A percentile compares a stretch with the other conserved stretches of the same genome.
Evolutionary conservation across 2,113 vertebrate genomes (phyloP).

Genomic region (Herpetotheres cachinnans): DNA sequence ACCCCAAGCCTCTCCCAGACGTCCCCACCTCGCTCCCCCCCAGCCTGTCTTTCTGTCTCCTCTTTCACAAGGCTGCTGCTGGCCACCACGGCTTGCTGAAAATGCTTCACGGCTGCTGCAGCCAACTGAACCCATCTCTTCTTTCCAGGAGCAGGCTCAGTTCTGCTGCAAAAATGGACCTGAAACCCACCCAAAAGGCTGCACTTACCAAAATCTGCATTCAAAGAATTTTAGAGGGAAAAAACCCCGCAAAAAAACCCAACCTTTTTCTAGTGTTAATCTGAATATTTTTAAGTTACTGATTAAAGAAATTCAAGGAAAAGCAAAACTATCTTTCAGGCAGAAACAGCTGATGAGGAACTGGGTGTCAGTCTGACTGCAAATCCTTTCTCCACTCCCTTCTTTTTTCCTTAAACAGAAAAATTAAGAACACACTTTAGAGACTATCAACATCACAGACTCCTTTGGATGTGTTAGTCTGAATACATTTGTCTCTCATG

Average conservation of each 20-base stretch:
- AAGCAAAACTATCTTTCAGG: not conserved
- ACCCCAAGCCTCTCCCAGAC: rapidly evolving
- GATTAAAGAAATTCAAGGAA: not conserved
- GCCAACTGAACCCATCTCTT: not conserved
- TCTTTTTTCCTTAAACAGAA: not conserved
- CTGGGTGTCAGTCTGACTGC: not conserved
- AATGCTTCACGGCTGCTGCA: not conserved
- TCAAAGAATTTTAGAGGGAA: not conserved
- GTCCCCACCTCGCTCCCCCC: not conserved
- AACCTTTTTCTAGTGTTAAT: not conserved
- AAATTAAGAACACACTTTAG: not conserved
- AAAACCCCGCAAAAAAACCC: not conserved
- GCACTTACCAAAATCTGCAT: not conserved
- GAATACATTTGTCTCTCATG: not conserved
- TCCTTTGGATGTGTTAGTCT: not conserved
- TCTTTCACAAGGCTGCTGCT: not conserved
- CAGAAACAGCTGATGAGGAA: not conserved
- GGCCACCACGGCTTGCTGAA: not conserved
- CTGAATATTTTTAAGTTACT: not conserved
- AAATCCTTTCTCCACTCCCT: not conserved
- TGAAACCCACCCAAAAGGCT: not conserved
- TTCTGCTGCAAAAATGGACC: not conserved
- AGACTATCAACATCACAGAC: not conserved
- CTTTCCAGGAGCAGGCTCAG: not conserved
- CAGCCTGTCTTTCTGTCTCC: not conserved